These are phyloP conservation scores for Kradibia gibbosae DNA, from an alignment of 1,140 invertebrate species.

Conservation along the genomic window DNA sequence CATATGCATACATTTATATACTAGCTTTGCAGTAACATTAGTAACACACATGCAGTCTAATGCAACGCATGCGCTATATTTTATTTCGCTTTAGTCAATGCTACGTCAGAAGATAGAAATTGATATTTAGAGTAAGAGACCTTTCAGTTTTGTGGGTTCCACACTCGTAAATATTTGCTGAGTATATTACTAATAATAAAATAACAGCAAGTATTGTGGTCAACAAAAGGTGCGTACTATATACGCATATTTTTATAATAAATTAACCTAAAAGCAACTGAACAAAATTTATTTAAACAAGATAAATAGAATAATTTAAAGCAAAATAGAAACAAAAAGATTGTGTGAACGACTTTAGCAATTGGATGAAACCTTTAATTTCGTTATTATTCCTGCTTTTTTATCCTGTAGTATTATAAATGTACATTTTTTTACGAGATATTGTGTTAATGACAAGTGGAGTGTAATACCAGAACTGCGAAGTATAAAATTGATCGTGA, in stretches of 20 bases:
- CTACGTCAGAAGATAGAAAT: constrained; percentile 6
- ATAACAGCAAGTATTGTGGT: not conserved
- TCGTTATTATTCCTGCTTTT: not conserved
- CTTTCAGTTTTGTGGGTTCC: not conserved
- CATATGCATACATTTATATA: not conserved
- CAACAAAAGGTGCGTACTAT: not conserved
- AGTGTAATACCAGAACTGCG: constrained; percentile 14
- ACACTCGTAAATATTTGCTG: not conserved
- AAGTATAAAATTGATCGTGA: constrained; percentile 28
- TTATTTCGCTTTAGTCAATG: not conserved
- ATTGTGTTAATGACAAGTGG: not conserved
- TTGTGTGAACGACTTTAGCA: not conserved
- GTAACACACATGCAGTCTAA: not conserved
- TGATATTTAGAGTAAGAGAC: not conserved
- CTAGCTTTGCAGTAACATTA: no score
- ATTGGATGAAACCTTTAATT: not conserved
- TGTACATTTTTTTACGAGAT: not conserved
- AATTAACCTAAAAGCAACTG: not conserved
- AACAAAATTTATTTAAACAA: not conserved
- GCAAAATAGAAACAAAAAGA: no score
- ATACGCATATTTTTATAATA: not conserved
- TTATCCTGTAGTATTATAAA: not conserved
- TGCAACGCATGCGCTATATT: not conserved
- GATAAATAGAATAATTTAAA: not conserved
- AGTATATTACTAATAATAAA: not conserved